Base-by-base conservation (phyloP, 2,797 vertebrate genomes). In the Helostoma temminkii region DNA sequence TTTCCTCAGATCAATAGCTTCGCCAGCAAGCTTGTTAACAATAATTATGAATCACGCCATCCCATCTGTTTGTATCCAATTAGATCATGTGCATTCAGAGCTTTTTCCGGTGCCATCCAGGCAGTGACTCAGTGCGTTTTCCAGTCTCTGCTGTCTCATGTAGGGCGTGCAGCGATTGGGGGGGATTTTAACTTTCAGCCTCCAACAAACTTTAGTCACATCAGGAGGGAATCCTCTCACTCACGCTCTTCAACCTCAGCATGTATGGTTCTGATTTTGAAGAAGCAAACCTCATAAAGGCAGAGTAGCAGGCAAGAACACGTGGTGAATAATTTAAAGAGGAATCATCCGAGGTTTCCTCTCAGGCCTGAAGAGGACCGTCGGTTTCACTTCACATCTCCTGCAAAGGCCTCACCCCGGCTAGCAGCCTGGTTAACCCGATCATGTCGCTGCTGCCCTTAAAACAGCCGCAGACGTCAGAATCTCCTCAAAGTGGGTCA, bases 91-190 rank as follows among this genome's bases (percentile, higher is more conserved):
- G 71, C 25, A 18, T 71, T 59, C 36, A 4, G 63, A 67, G 64
- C 28, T 57, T 68, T 61, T 76, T 71, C 59, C 18, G 22, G 70
- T 62, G 15, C 65, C 71, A 80, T 89, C 78, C 78, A 46, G 76
- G 77, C 78, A 85, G 79, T 87, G 84, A 88, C 86, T 91, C 83
- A 80, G 87, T 78, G 60, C 56, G 57, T 81, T 82, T n/a, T 87
- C 60, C 46, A 59, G 24, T 76, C 54, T 76, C 52, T 73, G 71
- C 79, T 54, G 65, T 69, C 70, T 81, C 72, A 72, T 64, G 76
- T 46, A 9, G 37, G 69, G 36, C 1, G 9, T 34, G 56, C 47
- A 60, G 28, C 61, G 26, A 52, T 22, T 25, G 22, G 11, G 42
- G n/a, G 10, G 30, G 28, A 28, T 41, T 52, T 55, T 0, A 74